phyloP scores from a whole-genome alignment of 2,888 invertebrate genomes.

The Branchellion lobata region DNA sequence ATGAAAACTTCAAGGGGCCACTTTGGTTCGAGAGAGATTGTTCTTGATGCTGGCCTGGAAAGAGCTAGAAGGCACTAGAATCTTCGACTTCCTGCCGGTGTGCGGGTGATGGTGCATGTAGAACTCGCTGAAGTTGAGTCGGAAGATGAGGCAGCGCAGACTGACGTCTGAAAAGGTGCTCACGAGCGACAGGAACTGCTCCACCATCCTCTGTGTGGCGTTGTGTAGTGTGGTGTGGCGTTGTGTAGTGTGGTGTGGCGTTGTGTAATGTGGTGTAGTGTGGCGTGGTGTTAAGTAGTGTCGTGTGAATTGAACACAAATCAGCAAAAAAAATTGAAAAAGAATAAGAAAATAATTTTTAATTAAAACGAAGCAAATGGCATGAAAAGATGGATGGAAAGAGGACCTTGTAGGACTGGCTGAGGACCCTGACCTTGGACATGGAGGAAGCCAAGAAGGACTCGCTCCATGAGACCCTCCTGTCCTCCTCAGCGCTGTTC shows the following conservation, averaged over 20 bases:
- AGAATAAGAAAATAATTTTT: no score
- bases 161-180: slow-evolving; percentile 79
- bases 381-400: no score
- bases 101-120: slow-evolving; percentile 70
- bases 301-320: no score
- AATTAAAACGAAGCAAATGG: no score
- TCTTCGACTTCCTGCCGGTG: slow-evolving; percentile 25
- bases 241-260: no score
- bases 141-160: slow-evolving; percentile 82
- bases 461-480: slow-evolving; percentile 70
- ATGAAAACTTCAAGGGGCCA: no score
- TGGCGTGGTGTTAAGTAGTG: no score
- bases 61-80: slow-evolving; percentile 1
- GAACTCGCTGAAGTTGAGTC: slow-evolving; percentile 91
- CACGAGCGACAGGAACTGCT: slow-evolving; percentile 79
- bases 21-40: no score
- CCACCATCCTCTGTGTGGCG: slow-evolving; percentile 76
- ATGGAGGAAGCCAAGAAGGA: slow-evolving; percentile 67
- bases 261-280: no score
- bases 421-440: slow-evolving; percentile 71
- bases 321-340: no score
- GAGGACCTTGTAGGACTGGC: slow-evolving; percentile 75
- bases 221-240: no score
- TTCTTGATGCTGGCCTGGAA: no score
- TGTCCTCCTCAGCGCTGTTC: slow-evolving; percentile 67